phyloP scores from a whole-genome alignment of 2,888 invertebrate species.

The Aleiodes alternator region DNA sequence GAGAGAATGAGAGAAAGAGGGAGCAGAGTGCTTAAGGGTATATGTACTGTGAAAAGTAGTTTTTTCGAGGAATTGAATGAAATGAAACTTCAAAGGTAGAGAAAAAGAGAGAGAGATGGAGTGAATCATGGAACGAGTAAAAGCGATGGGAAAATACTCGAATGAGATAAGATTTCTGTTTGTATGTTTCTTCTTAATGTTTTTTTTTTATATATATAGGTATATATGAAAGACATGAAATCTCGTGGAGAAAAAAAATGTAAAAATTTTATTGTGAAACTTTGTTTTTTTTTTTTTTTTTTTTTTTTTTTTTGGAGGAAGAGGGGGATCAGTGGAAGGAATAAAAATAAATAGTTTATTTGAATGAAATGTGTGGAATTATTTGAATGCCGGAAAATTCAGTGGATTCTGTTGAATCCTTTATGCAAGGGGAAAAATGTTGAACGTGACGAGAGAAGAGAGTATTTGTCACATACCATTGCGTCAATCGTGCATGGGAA shows the following conservation, averaged over 20 bases:
- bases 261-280: slow-evolving; percentile 2
- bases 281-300: neutral
- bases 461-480: too few relatives aligned
- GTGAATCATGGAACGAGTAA: neutral
- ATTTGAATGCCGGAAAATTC: neutral
- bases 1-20: neutral
- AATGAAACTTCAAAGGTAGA: slow-evolving; percentile 44
- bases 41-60: slow-evolving; percentile 9
- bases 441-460: too few relatives aligned
- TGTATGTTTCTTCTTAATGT: slow-evolving; percentile 15
- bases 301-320: too few relatives aligned
- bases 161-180: slow-evolving; percentile 4
- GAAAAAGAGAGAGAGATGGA: neutral
- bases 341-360: neutral
- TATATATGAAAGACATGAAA: neutral
- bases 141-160: slow-evolving; percentile 32
- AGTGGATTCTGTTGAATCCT: too few relatives aligned
- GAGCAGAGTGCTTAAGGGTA: slow-evolving; percentile 2
- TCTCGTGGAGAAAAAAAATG: neutral
- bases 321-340: neutral
- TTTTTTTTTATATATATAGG: too few relatives aligned
- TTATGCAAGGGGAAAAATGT: too few relatives aligned
- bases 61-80: slow-evolving; percentile 20
- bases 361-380: neutral
- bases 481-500: too few relatives aligned